Conservation (phyloP, 2,113 vertebrate species). For the Tamias sibiricus region DNA sequence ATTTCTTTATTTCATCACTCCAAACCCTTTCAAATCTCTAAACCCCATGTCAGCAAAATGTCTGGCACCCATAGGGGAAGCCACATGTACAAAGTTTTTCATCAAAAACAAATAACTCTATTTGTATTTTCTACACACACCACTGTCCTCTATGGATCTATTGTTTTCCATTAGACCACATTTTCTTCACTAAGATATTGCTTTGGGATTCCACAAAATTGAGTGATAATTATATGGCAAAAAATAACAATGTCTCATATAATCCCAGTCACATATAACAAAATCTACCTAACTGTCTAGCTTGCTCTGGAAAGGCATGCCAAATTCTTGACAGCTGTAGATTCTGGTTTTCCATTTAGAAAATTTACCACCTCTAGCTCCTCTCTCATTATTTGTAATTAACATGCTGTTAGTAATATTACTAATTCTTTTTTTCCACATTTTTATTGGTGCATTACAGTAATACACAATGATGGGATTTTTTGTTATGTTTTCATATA, state of each 20-base stretch:
- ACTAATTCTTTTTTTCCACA: slow-evolving; percentile 66
- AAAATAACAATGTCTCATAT: neutral
- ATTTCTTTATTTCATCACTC: neutral
- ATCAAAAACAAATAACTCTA: neutral
- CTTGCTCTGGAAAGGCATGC: neutral
- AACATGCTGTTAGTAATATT: slow-evolving; percentile 78
- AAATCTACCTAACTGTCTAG: neutral
- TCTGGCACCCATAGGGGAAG: neutral
- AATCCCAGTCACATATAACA: neutral
- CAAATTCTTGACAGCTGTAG: neutral
- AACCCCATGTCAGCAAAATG: neutral
- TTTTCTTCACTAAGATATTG: neutral
- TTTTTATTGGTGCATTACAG: no score
- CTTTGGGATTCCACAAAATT: slow-evolving; percentile 25
- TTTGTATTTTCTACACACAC: neutral
- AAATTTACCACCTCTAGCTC: slow-evolving; percentile 58
- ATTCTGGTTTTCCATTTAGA: slow-evolving; percentile 57
- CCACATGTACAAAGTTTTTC: neutral
- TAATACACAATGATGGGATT: no score
- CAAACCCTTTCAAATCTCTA: slow-evolving; percentile 13
- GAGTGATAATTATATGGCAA: neutral
- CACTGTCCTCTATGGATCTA: neutral
- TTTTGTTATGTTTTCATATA: no score
- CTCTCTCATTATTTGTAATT: slow-evolving; percentile 74
- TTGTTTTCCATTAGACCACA: neutral